Evolutionary conservation across 1,140 invertebrate genomes (phyloP), one percentile per base, ranked within the genome.

Genomic region (Leptopilina clavipes): DNA sequence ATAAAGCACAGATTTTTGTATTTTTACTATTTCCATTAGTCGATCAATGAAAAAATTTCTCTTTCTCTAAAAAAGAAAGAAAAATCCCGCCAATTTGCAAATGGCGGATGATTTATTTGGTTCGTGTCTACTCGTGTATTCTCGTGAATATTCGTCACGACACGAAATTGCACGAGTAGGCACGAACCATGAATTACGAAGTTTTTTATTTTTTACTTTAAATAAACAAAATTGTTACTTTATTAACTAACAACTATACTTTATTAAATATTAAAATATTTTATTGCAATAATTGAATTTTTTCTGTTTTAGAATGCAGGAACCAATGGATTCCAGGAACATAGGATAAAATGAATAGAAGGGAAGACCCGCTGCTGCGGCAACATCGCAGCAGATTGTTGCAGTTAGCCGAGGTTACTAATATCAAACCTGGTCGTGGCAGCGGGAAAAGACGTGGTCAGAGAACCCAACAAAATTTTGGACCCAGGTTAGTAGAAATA

Each of bases 341-440:
- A 82, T 56, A 85, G 82, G 76, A 79, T 85, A 88, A 82, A 86
- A 90, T 90, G 89, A 89, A 86, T 86, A 86, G 86, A 71, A 83
- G 83, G 76, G 88, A 89, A 75, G 88, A 90, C 80, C 84, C 87
- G 83, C 84, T 87, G 85, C 85, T 90, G 72, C 87, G 85, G 84
- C 87, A 90, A 85, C 89, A 90, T 84, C 87, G 86, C 71, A 88
- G 78, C 83, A 89, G 88, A 56, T 77, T 90, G 82, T 86, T 90
- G 84, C 89, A 90, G 83, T 83, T 90, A 72, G 89, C 89, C 40
- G 89, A 90, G 78, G 83, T 86, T 76, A 89, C 89, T 12, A 89
- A 89, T 72, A 88, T 89, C 78, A 89, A 88, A 78, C 88, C 86
- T 73, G 88, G 88, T 54, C 87, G 84, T 80, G 87, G 86, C 56